Evolutionary conservation across 2,888 invertebrate genomes (phyloP).

Genomic region (Ophion slaviceki): DNA sequence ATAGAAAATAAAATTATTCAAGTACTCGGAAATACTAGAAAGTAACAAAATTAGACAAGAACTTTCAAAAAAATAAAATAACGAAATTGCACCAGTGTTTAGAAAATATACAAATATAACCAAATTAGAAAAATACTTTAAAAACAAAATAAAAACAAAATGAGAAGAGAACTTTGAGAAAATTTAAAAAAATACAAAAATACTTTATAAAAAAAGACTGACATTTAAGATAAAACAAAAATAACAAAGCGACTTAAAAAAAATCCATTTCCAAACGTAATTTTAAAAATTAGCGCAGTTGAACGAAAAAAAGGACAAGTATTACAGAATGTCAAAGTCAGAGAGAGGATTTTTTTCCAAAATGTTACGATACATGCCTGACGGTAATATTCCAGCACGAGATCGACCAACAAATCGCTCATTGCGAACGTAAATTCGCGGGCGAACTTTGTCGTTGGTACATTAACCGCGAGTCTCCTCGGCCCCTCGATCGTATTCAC

Average conservation of each 20-base stretch:
- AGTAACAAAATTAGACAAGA: too few relatives aligned
- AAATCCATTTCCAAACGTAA: background rate
- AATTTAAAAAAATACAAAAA: too few relatives aligned
- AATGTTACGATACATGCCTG: constrained; percentile 31
- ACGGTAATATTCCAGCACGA: constrained; percentile 59
- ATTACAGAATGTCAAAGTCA: background rate
- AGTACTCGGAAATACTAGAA: too few relatives aligned
- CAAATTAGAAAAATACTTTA: too few relatives aligned
- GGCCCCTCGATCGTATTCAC: background rate
- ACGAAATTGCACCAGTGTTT: too few relatives aligned
- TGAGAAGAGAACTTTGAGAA: too few relatives aligned
- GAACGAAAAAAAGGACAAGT: background rate
- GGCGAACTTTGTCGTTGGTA: constrained; percentile 36
- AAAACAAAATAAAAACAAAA: too few relatives aligned
- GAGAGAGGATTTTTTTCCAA: background rate
- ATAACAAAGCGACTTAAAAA: background rate
- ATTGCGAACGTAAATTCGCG: constrained; percentile 35
- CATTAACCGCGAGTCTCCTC: background rate
- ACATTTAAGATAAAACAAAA: background rate
- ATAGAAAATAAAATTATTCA: too few relatives aligned
- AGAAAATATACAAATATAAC: too few relatives aligned
- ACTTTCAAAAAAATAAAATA: too few relatives aligned
- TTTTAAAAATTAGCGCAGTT: background rate
- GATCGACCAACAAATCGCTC: constrained; percentile 31
- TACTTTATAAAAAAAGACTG: too few relatives aligned